A percentile compares a stretch with the other conserved stretches of the same genome.
phyloP scores from a whole-genome alignment of 1,140 invertebrate species.

The Sitophilus oryzae region DNA sequence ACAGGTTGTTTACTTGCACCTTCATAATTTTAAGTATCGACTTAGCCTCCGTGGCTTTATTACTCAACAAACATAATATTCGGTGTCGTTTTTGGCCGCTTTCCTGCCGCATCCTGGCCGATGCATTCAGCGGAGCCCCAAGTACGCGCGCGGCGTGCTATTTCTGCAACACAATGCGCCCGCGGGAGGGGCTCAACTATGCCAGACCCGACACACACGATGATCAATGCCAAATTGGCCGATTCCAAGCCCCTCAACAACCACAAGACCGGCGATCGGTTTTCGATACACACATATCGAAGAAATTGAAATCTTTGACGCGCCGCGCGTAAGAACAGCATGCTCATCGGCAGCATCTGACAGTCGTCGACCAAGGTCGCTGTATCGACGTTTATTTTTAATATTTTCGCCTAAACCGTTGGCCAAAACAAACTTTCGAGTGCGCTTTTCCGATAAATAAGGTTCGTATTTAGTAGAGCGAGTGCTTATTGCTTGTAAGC shows the following conservation, averaged over 20 bases:
- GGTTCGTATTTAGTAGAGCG: slow-evolving; percentile 19
- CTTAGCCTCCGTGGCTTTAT: too few relatives aligned
- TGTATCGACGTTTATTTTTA: slow-evolving; percentile 20
- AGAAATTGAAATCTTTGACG: not conserved
- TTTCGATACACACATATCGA: too few relatives aligned
- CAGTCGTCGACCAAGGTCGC: slow-evolving; percentile 4
- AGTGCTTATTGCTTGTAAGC: slow-evolving; percentile 17
- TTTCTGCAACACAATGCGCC: slow-evolving; percentile 18
- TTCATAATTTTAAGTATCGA: too few relatives aligned
- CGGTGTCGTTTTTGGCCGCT: too few relatives aligned
- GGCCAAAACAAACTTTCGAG: slow-evolving; percentile 6
- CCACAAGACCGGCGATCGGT: not conserved
- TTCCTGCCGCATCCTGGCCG: not conserved
- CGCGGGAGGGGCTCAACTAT: slow-evolving; percentile 15
- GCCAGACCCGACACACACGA: not conserved
- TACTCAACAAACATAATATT: too few relatives aligned
- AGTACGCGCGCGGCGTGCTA: slow-evolving; percentile 5
- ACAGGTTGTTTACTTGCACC: too few relatives aligned
- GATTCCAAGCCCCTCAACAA: not conserved
- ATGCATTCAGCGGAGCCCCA: not conserved
- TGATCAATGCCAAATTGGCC: slow-evolving; percentile 21
- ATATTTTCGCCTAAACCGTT: slow-evolving; percentile 8
- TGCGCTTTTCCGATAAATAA: slow-evolving; percentile 18
- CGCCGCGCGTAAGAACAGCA: slow-evolving; percentile 1
- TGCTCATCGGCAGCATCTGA: not conserved